Evolutionary conservation across 2,888 invertebrate species (phyloP).

Genomic region (Chaitophorus viminalis): DNA sequence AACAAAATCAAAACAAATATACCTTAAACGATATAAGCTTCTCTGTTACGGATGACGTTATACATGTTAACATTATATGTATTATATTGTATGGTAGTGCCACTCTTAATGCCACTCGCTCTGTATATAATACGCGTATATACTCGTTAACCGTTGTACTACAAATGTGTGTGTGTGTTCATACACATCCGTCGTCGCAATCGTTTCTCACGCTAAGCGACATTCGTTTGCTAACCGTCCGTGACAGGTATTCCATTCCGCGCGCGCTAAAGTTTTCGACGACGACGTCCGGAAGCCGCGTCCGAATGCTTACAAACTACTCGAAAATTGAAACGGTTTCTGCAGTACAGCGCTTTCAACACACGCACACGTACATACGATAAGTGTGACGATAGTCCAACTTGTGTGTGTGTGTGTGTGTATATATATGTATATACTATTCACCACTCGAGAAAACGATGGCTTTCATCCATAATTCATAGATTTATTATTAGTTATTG

Average conservation of each 20-base stretch:
- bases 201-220: neutral
- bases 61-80: no score
- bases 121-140: neutral
- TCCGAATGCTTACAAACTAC: neutral
- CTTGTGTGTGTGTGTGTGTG: no score
- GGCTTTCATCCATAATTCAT: slow-evolving; percentile 43
- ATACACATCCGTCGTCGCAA: neutral
- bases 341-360: neutral
- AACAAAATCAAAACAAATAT: neutral
- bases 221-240: neutral
- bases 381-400: no score
- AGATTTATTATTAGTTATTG: slow-evolving; percentile 33
- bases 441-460: neutral
- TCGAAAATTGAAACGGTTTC: slow-evolving; percentile 1
- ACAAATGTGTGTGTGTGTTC: neutral
- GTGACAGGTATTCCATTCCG: slow-evolving; percentile 10
- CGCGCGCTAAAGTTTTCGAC: neutral
- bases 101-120: neutral
- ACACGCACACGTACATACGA: neutral
- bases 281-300: neutral
- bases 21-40: neutral
- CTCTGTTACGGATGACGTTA: neutral
- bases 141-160: neutral
- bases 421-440: neutral
- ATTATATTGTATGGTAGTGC: no score